Base-by-base conservation (phyloP, 2,797 vertebrate genomes). In the Parauchenoglanis punctatus region DNA sequence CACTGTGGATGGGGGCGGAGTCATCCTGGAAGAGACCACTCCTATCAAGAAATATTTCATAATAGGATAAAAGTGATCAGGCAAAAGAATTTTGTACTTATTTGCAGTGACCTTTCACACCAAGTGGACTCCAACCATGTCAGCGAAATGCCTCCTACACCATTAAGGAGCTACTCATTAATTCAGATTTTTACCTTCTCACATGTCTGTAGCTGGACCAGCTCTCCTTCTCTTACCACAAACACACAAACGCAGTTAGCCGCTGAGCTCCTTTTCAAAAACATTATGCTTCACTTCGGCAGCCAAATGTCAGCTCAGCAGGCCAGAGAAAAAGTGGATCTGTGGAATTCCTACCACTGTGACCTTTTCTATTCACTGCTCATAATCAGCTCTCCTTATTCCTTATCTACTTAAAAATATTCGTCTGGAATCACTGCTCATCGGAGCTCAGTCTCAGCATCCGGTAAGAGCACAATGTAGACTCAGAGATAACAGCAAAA, bases 281-380 rank as follows among this genome's bases (percentile, higher is more conserved):
- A 56, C 13, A 2, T 44, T 44, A 73, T 87, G 89, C 67, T 73
- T 81, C 68, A 91, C 56, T 88, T 88, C 77, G 52, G 58, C 83
- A 59, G 59, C 78, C 87, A 89, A 87, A 63, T 83, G 46, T 90
- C 84, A 87, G 63, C 56, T 77, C 59, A 59, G 13, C n/a, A 85
- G 28, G 49, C 70, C 73, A 59, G 68, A 23, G 10, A 81, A 85
- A 46, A 1, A 44, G 28, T 18, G 72, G 78, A 40, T 87, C 15
- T 73, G 78, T 58, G 52, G 70, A 83, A 68, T 68, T 81, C 81
- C 23, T 63, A 70, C 40, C 65, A n/a, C 63, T 56, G 2, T 86
- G 80, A 88, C 82, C 54, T 67, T 86, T 83, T 46, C 17, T 17
- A 77, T 40, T 75, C 80, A 72, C 20, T 52, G 44, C 35, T 70